Base-by-base conservation (phyloP, 2,113 vertebrate species). In the Aphyosemion australe region DNA sequence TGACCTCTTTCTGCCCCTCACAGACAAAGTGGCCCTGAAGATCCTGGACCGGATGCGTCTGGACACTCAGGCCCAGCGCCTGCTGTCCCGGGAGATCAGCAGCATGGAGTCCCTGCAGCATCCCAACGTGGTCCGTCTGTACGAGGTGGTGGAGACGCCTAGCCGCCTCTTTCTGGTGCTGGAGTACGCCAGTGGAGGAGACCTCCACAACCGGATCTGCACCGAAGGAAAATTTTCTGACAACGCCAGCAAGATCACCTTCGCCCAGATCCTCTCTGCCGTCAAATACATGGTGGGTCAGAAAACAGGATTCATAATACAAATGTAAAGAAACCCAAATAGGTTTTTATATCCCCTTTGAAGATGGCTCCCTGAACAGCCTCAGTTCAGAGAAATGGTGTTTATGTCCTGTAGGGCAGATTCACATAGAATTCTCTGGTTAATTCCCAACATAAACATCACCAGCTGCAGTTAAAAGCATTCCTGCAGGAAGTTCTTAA, bases 1-100 rank as follows among this genome's bases (percentile, higher is more conserved):
- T 4, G 45, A 9, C 43, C 21, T n/a, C 10, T 12, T 3, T 19
- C 13, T 51, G 48, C 31, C 11, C 19, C 26, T 6, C 13, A 0
- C 83, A 99, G 97, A 99, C 85, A 98, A 98, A 89, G 97, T 99
- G 73, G 97, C 97, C 34, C 93, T 99, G 82, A 98, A 99, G 90
- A 92, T 98, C 84, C 81, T 99, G 92, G 96, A 99, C 65, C 97
- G 96, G 91, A 93, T 91, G 31, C 92, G 94, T 59, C 74, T 98
- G 75, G 96, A 98, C 60, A 51, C 89, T 62, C 94, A 96, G 80
- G 94, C 95, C 2, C 95, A 96, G 46, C 91, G 92, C 3, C 92
- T 97, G 63, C 92, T 99, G 5, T 94, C 94, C 34, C 89, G 91
- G 34, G 97, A 99, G 87, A 95, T 98, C 86, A 93, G 89, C 67